Evolutionary conservation across 2,888 invertebrate species (phyloP), one percentile per base, ranked within the genome.

Genomic region (Rhagonycha fulva): DNA sequence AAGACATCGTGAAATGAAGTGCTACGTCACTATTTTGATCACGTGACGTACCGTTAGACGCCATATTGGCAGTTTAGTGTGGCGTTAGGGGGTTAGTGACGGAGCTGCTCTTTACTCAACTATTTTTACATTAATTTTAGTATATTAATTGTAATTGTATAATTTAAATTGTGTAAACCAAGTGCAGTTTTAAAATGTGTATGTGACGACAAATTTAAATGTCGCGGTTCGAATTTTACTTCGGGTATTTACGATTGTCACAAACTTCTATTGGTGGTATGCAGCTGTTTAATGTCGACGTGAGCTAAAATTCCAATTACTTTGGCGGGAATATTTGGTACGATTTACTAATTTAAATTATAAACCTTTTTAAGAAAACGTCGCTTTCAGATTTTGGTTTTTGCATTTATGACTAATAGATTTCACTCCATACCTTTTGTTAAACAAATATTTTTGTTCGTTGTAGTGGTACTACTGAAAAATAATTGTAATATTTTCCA

Each of bases 21-120:
- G 80, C 85, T 86, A 88, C 88, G 88, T 89, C 88, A 89, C 88
- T 87, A 86, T 88, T 87, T 87, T 84, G 88, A 85, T 90, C 90
- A 90, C 90, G 90, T 90, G 90, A 90, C 88, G 87, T 85, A 86
- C 87, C 87, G 89, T 88, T 88, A 88, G 88, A 88, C 90, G 90
- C 90, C 90, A 90, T 90, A 90, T 90, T 90, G 89, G 89, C 88
- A 89, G 88, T 89, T 89, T 87, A 87, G 88, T 88, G 87, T 86
- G 85, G 86, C 84, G 86, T 86, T 86, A 87, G 87, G 88, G 63
- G 89, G 89, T 88, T 88, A 87, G 88, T 87, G 87, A 88, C 87
- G 88, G 88, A 86, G 83, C 82, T 82, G 78, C 78, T 72, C 78
- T 62, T 71, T 68, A 62, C 72, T 75, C 71, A 66, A 66, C n/a